Percentiles rank a stretch among this genome's conserved stretches.
Evolutionary conservation across 2,888 invertebrate species (phyloP).

Genomic region (Schrankia costaestrigalis): DNA sequence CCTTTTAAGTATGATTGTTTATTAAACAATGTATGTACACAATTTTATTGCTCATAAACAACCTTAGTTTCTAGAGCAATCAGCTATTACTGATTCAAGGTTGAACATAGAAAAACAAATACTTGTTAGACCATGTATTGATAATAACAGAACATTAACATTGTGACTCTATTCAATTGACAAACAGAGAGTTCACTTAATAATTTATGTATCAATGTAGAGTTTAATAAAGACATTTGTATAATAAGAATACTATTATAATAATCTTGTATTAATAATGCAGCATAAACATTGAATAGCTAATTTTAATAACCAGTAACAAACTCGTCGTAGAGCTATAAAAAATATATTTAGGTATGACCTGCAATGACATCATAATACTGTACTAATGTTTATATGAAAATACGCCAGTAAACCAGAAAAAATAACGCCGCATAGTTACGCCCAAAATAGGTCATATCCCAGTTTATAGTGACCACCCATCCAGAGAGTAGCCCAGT

Average conservation of each 20-base stretch:
- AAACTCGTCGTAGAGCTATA: slow-evolving; percentile 5
- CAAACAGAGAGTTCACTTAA: slow-evolving; percentile 14
- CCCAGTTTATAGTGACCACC: slow-evolving; percentile 59
- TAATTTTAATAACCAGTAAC: slow-evolving; percentile 3
- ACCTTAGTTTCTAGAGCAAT: slow-evolving; percentile 9
- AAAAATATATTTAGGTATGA: slow-evolving; percentile 18
- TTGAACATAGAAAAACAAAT: slow-evolving; percentile 14
- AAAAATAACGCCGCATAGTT: slow-evolving; percentile 44
- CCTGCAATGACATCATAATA: slow-evolving; percentile 34
- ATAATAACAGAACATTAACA: slow-evolving; percentile 9
- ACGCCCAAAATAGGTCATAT: slow-evolving; percentile 72
- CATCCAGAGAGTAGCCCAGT: slow-evolving; percentile 50
- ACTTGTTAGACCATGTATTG: slow-evolving; percentile 7
- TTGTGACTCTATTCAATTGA: slow-evolving; percentile 13
- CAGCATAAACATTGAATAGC: slow-evolving; percentile 1
- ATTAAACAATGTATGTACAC: no score
- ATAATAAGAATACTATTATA: background rate
- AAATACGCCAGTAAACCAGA: slow-evolving; percentile 37
- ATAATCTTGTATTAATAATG: background rate
- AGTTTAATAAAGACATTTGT: no score
- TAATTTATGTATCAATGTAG: slow-evolving; percentile 12
- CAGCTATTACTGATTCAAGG: slow-evolving; percentile 23
- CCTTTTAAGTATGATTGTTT: no score
- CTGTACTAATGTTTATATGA: slow-evolving; percentile 15
- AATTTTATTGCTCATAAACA: no score